Percentiles rank a stretch among this genome's conserved stretches.
phyloP scores from a whole-genome alignment of 2,113 vertebrate genomes.

The Dromas ardeola region DNA sequence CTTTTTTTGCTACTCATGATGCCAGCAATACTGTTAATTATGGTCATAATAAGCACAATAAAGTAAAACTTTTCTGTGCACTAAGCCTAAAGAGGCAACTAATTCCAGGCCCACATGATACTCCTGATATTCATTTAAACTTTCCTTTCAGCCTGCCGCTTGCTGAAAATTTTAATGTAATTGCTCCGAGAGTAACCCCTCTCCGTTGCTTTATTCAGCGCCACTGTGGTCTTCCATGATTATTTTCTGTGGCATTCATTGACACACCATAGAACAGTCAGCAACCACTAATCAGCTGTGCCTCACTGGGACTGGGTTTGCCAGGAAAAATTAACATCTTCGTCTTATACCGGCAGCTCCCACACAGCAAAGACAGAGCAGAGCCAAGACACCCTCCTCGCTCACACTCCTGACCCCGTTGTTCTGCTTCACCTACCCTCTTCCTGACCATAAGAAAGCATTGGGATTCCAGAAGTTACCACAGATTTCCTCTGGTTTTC shows the following conservation, averaged over 20 bases:
- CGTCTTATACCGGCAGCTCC: not conserved
- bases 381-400: accelerated
- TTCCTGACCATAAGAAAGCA: not conserved
- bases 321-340: not conserved
- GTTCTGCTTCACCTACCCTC: not conserved
- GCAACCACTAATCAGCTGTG: not conserved
- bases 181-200: not conserved
- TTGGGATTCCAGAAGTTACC: not conserved
- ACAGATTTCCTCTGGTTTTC: not conserved
- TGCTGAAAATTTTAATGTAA: not conserved
- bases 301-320: not conserved
- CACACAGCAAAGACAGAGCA: not conserved
- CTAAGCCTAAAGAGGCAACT: not conserved
- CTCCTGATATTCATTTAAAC: not conserved
- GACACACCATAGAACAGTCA: not conserved
- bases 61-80: not conserved
- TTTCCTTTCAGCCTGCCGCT: not conserved
- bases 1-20: not conserved
- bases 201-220: not conserved
- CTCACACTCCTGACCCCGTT: accelerated
- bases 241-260: not conserved
- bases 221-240: not conserved
- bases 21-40: not conserved
- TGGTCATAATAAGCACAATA: not conserved
- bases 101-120: not conserved